Evolutionary conservation across 2,113 vertebrate species (phyloP), one percentile per base, ranked within the genome.

Genomic region (Pungitius pungitius): DNA sequence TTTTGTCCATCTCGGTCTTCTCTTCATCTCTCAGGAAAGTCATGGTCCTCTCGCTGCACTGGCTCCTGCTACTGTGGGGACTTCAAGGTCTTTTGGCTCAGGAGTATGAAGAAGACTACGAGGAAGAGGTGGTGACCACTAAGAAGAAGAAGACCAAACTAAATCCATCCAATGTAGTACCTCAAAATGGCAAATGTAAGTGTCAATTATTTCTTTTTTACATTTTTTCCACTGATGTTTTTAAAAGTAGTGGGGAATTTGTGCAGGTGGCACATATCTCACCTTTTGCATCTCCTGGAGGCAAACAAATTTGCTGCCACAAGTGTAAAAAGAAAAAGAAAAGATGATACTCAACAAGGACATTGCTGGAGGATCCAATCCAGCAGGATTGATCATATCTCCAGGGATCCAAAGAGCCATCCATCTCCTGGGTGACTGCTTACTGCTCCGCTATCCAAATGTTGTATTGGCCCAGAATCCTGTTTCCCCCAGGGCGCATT

Each of bases 41-140:
- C 77, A 87, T 91, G 90, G 68, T 80, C 51, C 64, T 82, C 14
- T 80, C 82, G 13, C 43, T 92, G 80, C 92, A 85, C 73, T 94
- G 91, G 93, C 61, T 96, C 83, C 82, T 96, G 69, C 92, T 95
- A 55, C 87, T 96, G 61, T 88, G 92, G 85, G 90, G 93, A 73
- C 70, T 92, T 20, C 94, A 91, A 51, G 75, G 85, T 55, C 66
- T 93, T 87, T 87, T 73, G 66, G 91, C 95, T 57, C 94, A 96
- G 90, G 90, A 93, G 55, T 85, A 89, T 59, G 92, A 91, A 9
- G 93, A 95, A n/a, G 81, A 89, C 27, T 75, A 88, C n/a, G 86
- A 90, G 79, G 92, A 93, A 70, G 89, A 92, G 58, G 87, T 63
- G 65, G 83, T 84, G 80, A 9, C 79, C 17, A 77, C 84, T 71